These are phyloP conservation scores for Aphelenchoides fujianensis DNA, from an alignment of 1,140 invertebrate species.

Conservation along the genomic window DNA sequence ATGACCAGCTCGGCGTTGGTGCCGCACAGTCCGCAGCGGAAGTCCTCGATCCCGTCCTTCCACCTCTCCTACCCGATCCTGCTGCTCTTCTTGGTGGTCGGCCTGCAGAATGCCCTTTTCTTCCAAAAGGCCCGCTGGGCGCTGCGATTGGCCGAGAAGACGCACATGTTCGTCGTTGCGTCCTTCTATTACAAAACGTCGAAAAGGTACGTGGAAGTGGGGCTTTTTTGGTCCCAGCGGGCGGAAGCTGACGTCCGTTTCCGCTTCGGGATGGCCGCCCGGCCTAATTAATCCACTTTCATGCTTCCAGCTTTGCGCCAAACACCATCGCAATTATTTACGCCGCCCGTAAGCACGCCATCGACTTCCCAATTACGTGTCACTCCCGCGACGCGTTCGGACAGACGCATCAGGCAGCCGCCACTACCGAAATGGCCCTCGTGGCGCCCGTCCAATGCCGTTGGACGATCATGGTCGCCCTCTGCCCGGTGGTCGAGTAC, in stretches of 20 bases:
- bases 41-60: neutral
- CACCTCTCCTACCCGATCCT: neutral
- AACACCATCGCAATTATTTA: constrained; percentile 31
- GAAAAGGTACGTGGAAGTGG: constrained; percentile 26
- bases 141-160: constrained; percentile 25
- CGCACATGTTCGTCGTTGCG: constrained; percentile 38
- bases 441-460: constrained; percentile 30
- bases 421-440: constrained; percentile 25
- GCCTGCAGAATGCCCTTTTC: constrained; percentile 18
- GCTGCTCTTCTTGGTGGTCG: constrained; percentile 25
- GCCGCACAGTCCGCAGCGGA: neutral
- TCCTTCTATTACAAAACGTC: constrained; percentile 34
- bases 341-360: constrained; percentile 26
- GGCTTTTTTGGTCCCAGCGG: constrained; percentile 1
- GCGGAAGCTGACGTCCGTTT: neutral
- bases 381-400: constrained; percentile 27
- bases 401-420: neutral
- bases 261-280: too few species aligned
- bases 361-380: constrained; percentile 30
- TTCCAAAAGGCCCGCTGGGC: constrained; percentile 36
- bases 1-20: neutral
- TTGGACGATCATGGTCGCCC: constrained; percentile 33
- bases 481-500: constrained; percentile 28
- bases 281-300: too few species aligned
- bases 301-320: constrained; percentile 25